Base-by-base conservation (phyloP, 1,140 invertebrate genomes). In the Cotesia vestalis region DNA sequence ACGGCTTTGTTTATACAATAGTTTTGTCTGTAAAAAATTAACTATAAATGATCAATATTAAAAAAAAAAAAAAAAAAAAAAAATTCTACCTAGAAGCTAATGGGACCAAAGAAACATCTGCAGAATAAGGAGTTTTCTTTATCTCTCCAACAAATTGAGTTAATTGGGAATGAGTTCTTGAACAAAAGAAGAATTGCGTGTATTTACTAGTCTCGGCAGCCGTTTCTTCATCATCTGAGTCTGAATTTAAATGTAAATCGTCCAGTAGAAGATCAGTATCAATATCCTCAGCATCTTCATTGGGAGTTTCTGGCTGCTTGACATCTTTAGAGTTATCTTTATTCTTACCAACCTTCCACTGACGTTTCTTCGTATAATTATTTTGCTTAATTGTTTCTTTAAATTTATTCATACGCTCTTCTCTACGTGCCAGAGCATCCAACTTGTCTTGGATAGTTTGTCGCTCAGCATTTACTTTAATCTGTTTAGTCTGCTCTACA, bases 151-250 rank as follows among this genome's bases (percentile, higher is more conserved):
- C 91, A 89, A 99, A 97, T 84, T 99, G 98, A 2, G 94, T 91
- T 34, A 99, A 85, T 83, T 99, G 98, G 6, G 97, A 98, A 88
- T 99, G 97, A 38, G 98, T 99, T 83, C 98, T 90, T 75, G 96
- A 98, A 79, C 96, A 97, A 86, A 96, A 98, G 79, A 93, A 96
- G 74, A 99, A 94, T 92, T 98, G 87, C 4, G 89, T 89, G 73
- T 81, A 76, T 79, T 71, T 84, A 59, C 73, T 77, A 72, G 57
- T 71, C 1, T 87, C 84, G 69, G 87, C 81, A 61, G 83, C 79
- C 52, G 82, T 74, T 55, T 88, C 83, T 17, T 89, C 88, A 62
- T 88, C 84, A 66, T 89, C 88, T 62, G 89, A 88, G 72, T 88
- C 87, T 59, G 84, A 83, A 59, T 88, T 78, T 71, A 82, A 76